Base-by-base conservation (phyloP, 1,140 invertebrate species). In the Tetramorium parvispinum region DNA sequence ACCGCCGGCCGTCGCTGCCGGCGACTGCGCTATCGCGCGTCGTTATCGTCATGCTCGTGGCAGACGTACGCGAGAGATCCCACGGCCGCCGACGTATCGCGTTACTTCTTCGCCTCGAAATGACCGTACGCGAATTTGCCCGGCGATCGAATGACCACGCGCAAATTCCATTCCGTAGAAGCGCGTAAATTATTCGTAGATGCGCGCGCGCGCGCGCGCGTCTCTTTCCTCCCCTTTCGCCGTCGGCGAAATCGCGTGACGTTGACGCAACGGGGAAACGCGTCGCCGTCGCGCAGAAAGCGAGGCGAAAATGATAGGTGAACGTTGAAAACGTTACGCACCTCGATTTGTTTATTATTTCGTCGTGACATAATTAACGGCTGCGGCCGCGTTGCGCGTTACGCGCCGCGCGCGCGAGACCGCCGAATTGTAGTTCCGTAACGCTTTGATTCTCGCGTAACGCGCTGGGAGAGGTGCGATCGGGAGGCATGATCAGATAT, bases 21-120 rank as follows among this genome's bases (percentile, higher is more conserved):
- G 79, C 79, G 70, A 46, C 46, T 77, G 70, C 82, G 82, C 75
- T 43, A 51, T 85, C 73, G 82, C 55, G 59, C 0, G 1, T 24
- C 11, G 16, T 66, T 68, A 83, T 57, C 66, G 40, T 51, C 11
- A 21, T 3, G 73, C 21, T 13, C 13, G 40, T 18, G 13, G 32
- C 3, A 32, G 32, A 32, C 32, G 40, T 7, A 10, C 40, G 40
- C 40, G 40, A 43, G 10, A 43, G 40, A 43, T 43, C 40, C 8
- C 40, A 43, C 10, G 2, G 40, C 40, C 40, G 40, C 8, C 32
- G 32, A 32, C 32, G 32, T 0, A 0, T 32, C 32, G 32, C n/a
- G 32, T 32, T 32, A 32, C 32, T 32, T 32, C 40, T 32, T 49
- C 11, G 43, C 1, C 40, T 46, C 24, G 10, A 61, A 27, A 63